A percentile compares a stretch with the other conserved stretches of the same genome.
phyloP scores from a whole-genome alignment of 1,140 invertebrate species.

The Pantala flavescens region DNA sequence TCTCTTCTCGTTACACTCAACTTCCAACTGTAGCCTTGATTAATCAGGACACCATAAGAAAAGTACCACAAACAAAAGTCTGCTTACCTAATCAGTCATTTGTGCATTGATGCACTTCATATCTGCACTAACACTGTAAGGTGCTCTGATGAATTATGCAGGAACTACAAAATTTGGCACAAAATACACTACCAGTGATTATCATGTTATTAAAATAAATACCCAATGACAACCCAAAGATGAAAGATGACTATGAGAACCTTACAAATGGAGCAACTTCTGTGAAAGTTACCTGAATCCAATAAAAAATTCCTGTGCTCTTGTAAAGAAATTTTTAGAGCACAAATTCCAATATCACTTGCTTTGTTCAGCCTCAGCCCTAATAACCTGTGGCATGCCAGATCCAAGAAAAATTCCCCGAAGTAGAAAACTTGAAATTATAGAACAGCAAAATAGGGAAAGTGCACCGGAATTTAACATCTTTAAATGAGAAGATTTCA shows the following conservation, averaged over 20 bases:
- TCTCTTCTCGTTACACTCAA: background rate
- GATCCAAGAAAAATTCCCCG: background rate
- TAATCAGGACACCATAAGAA: background rate
- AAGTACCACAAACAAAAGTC: background rate
- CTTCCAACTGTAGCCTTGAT: background rate
- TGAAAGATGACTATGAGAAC: too few relatives aligned
- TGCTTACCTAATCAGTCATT: background rate
- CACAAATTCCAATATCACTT: constrained; percentile 2
- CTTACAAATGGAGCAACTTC: too few relatives aligned
- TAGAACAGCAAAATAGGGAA: background rate
- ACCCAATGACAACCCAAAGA: too few relatives aligned
- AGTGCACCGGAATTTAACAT: background rate
- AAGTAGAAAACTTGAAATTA: background rate
- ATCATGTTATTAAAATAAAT: background rate
- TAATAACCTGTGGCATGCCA: background rate
- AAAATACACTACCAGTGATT: constrained; percentile 4
- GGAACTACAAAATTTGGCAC: constrained; percentile 1
- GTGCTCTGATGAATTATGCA: background rate
- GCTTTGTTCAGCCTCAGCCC: background rate
- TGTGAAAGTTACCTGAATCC: background rate
- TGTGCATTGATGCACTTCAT: background rate
- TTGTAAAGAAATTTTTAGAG: background rate
- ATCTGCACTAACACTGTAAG: background rate
- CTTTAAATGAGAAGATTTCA: background rate
- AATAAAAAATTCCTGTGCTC: background rate